Conservation (phyloP, 2,888 invertebrate genomes). For the Hydraecia micacea region DNA sequence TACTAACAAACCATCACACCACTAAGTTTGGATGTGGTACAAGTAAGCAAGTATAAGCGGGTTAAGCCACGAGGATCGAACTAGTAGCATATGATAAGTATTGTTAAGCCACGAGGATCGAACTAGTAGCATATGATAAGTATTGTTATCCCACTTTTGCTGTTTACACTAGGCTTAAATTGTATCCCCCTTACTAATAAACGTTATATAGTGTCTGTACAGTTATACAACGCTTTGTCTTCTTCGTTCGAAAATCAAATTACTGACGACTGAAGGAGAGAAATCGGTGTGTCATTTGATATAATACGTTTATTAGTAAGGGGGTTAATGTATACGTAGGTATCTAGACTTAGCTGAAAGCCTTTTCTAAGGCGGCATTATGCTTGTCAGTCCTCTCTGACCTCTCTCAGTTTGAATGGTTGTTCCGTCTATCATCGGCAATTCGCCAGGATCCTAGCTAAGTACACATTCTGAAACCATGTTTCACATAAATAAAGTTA, state of each 20-base stretch:
- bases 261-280: too few species aligned
- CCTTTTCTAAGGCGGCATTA: not conserved
- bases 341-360: not conserved
- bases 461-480: not conserved
- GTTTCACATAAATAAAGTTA: not conserved
- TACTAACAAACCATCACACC: slow-evolving; percentile 61
- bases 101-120: not conserved
- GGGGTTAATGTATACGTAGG: not conserved
- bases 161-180: not conserved
- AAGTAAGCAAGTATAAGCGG: slow-evolving; percentile 29
- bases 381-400: not conserved
- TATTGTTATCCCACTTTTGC: not conserved
- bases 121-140: not conserved
- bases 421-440: not conserved
- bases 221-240: too few species aligned
- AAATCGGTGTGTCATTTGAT: too few species aligned
- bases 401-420: not conserved
- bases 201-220: too few species aligned
- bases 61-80: not conserved
- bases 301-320: too few species aligned
- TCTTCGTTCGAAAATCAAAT: too few species aligned
- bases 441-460: not conserved
- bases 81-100: not conserved
- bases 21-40: slow-evolving; percentile 55
- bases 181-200: not conserved